Percentiles rank a stretch among this genome's conserved stretches.
phyloP scores from a whole-genome alignment of 2,113 vertebrate species.

The Oryzias javanicus region DNA sequence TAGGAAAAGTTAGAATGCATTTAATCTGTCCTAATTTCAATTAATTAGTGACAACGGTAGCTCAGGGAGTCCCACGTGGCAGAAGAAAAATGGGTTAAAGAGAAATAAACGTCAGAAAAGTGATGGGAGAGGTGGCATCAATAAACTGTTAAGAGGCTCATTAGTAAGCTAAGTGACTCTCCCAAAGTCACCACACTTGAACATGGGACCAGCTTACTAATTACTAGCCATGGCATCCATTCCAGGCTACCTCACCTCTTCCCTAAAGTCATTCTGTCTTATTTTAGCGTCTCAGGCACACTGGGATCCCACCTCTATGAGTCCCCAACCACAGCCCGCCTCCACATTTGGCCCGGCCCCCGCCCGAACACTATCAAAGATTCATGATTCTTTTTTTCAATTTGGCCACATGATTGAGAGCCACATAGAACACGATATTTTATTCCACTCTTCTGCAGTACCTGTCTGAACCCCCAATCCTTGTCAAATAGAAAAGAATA shows the following conservation, averaged over 20 bases:
- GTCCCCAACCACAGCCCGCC: too few relatives aligned
- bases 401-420: too few relatives aligned
- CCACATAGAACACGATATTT: too few relatives aligned
- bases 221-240: slow-evolving; percentile 82
- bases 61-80: slow-evolving; percentile 79
- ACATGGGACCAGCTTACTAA: slow-evolving; percentile 77
- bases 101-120: slow-evolving; percentile 75
- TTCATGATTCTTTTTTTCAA: too few relatives aligned
- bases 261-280: slow-evolving; percentile 46
- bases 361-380: too few relatives aligned
- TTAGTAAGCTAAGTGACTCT: slow-evolving; percentile 80
- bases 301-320: too few relatives aligned
- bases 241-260: slow-evolving; percentile 58
- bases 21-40: slow-evolving; percentile 86
- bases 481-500: too few relatives aligned
- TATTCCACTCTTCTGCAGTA: too few relatives aligned
- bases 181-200: slow-evolving; percentile 81
- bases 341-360: slow-evolving; percentile 45
- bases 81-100: slow-evolving; percentile 74
- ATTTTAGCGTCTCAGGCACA: too few relatives aligned
- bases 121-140: slow-evolving; percentile 79
- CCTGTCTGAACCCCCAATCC: too few relatives aligned
- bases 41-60: slow-evolving; percentile 83
- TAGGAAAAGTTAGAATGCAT: slow-evolving; percentile 83
- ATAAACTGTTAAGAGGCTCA: slow-evolving; percentile 82